Evolutionary conservation across 2,797 vertebrate genomes (phyloP), one percentile per base, ranked within the genome.

Genomic region (Okamejei kenojei): DNA sequence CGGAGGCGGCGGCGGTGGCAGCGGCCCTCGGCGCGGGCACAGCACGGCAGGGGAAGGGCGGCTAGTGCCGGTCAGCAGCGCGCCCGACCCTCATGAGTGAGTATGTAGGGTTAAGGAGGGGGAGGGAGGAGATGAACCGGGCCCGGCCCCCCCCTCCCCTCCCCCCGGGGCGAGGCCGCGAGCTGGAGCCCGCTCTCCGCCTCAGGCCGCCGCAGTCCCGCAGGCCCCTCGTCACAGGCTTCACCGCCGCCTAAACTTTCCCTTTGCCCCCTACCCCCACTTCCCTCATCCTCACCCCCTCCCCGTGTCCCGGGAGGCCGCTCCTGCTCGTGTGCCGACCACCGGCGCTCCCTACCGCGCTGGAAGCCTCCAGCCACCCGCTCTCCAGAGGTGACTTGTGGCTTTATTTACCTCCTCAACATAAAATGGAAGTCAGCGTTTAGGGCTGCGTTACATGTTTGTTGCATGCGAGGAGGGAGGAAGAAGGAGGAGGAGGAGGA

Each of bases 141-240:
- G 76, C 32, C 9, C 32, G n/a, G 1, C 23, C 7, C 71, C 71
- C 23, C n/a, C n/a, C n/a, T n/a, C n/a, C n/a, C n/a, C n/a, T n/a
- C n/a, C n/a, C n/a, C 71, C 7, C 19, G 45, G 45, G 45, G 45
- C 5, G 45, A 54, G 45, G 45, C 45, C 45, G 45, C 45, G 5
- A 54, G 17, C 19, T 5, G 79, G 6, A 38, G 79, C 78, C 81
- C 81, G 26, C 29, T 74, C 35, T 54, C 63, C 19, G 58, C n/a
- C 17, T 23, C 35, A 91, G 90, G 90, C 90, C 54, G 68, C 71
- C 45, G 90, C 90, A 91, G 90, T 74, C 68, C 68, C 90, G 90
- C 68, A 91, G 90, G 90, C 90, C 84, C 82, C 11, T 65, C 13
- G 2, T 63, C 1, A 7, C 45, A 54, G 45, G 45, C 45, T 54